Conservation (phyloP, 2,113 vertebrate species). For the Saguinus imperator region DNA sequence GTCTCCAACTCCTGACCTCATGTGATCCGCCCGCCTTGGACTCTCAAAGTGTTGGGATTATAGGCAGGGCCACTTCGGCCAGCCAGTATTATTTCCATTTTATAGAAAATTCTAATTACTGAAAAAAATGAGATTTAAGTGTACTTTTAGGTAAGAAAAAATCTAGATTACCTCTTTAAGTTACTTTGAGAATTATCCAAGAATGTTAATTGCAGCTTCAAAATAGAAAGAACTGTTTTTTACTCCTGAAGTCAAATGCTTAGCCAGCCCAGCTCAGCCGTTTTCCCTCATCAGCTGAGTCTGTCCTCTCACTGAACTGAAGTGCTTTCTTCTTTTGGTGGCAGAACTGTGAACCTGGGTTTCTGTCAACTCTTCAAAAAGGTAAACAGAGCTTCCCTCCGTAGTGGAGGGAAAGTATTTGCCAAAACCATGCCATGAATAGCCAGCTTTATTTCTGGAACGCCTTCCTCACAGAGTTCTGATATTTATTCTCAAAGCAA, state of each 20-base stretch:
- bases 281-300: background rate
- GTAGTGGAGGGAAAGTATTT: background rate
- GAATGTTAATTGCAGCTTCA: background rate
- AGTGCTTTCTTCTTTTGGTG: background rate
- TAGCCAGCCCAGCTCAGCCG: background rate
- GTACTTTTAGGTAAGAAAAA: background rate
- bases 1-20: no score
- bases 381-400: conserved; percentile 44
- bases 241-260: background rate
- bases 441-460: conserved; percentile 53
- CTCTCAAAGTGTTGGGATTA: no score
- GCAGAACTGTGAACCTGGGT: background rate
- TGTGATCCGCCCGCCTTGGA: no score
- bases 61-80: no score
- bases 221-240: background rate
- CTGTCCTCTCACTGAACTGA: background rate
- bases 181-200: conserved; percentile 18
- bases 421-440: conserved; percentile 35
- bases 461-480: conserved; percentile 5
- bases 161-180: background rate
- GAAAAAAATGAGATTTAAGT: background rate
- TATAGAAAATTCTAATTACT: background rate
- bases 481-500: conserved; percentile 47
- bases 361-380: conserved; percentile 54
- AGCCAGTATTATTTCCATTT: background rate